phyloP scores from a whole-genome alignment of 2,888 invertebrate species.

The Synanthedon andrenaeformis region DNA sequence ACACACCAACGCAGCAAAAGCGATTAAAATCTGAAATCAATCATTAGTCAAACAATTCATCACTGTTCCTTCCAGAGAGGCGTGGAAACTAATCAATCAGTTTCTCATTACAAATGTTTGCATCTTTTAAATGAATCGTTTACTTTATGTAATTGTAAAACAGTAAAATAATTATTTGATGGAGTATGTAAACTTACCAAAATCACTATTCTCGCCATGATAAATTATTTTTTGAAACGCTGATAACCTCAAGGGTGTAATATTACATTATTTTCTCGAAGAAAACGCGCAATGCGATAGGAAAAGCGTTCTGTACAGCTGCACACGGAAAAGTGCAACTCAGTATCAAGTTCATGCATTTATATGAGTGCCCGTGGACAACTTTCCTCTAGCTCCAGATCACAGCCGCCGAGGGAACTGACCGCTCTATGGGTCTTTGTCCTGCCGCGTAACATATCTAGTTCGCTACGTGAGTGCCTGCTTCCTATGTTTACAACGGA shows the following conservation, averaged over 20 bases:
- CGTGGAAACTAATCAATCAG: conserved; percentile 32
- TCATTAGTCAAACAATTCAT: conserved; percentile 19
- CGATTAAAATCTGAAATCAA: conserved; percentile 45
- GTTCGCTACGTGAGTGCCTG: conserved; percentile 28
- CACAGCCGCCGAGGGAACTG: conserved; percentile 41
- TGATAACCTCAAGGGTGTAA: conserved; percentile 6
- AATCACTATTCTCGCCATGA: conserved; percentile 44
- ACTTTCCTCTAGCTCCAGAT: conserved; percentile 61
- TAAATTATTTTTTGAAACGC: conserved; percentile 10
- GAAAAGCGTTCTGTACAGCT: conserved; percentile 51
- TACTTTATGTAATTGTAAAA: neutral
- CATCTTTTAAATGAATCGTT: neutral
- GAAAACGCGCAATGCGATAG: conserved; percentile 37
- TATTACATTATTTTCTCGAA: conserved; percentile 44
- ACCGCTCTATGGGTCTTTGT: conserved; percentile 62
- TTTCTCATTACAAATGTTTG: conserved; percentile 5
- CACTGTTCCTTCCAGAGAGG: conserved; percentile 19
- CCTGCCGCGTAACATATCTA: conserved; percentile 54
- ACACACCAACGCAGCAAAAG: conserved; percentile 39
- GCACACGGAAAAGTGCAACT: conserved; percentile 53
- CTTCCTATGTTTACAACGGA: conserved; percentile 23
- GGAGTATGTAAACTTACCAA: conserved; percentile 36
- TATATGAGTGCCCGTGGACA: conserved; percentile 50
- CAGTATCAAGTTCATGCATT: conserved; percentile 63
- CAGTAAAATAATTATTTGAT: neutral